Evolutionary conservation across 2,797 vertebrate species (phyloP).

Genomic region (Thaleichthys pacificus): DNA sequence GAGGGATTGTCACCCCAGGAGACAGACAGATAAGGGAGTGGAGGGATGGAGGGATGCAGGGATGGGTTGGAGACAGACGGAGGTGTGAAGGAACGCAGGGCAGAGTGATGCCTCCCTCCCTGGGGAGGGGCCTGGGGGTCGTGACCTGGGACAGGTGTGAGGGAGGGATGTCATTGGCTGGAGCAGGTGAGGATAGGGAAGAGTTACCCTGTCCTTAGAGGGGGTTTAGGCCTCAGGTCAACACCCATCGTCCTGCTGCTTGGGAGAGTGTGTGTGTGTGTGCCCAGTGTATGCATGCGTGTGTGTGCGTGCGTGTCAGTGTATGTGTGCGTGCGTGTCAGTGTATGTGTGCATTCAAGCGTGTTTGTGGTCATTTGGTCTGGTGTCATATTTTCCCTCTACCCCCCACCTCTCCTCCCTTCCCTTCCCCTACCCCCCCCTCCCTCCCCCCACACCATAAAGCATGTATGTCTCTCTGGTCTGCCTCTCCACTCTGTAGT

Average conservation of each 20-base stretch:
- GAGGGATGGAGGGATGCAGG: slow-evolving; percentile 47
- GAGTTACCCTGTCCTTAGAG: background rate
- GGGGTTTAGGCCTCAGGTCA: slow-evolving; percentile 45
- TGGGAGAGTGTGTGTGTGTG: slow-evolving; percentile 10
- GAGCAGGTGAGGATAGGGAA: slow-evolving; percentile 45
- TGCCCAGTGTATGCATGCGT: slow-evolving; percentile 16
- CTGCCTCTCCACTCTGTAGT: no score
- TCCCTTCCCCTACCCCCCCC: no score
- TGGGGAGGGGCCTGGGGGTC: slow-evolving; percentile 32
- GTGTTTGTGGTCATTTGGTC: background rate
- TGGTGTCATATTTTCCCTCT: background rate
- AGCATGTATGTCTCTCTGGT: background rate
- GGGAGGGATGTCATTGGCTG: slow-evolving; percentile 41
- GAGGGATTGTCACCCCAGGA: slow-evolving; percentile 50
- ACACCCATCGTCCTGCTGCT: slow-evolving; percentile 39
- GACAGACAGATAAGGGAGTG: slow-evolving; percentile 36
- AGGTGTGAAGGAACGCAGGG: slow-evolving; percentile 43
- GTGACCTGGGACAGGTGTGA: slow-evolving; percentile 61
- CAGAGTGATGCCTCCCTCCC: slow-evolving; percentile 23
- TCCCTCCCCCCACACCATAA: background rate
- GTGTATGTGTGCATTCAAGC: background rate
- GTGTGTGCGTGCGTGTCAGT: slow-evolving; percentile 7
- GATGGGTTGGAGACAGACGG: slow-evolving; percentile 13
- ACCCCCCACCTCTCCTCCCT: no score
- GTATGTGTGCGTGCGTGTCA: background rate